Conservation (phyloP, 2,797 vertebrate genomes). For the Rhincodon typus region DNA sequence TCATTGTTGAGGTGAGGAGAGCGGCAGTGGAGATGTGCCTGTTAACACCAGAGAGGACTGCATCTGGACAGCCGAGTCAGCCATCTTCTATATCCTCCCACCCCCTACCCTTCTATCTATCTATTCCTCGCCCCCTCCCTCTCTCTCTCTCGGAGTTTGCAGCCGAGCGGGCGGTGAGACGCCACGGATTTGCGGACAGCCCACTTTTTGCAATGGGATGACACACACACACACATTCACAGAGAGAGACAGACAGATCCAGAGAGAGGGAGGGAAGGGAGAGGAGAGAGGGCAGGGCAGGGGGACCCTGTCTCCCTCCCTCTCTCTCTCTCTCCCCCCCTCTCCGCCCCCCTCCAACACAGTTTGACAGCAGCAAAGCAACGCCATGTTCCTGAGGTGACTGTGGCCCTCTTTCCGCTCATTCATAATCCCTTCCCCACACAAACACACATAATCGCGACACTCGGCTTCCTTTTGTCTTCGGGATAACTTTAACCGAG, state of each 20-base stretch:
- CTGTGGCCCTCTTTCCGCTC: neutral
- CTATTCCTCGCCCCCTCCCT: neutral
- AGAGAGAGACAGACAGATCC: slow-evolving; percentile 43
- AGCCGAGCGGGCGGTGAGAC: neutral
- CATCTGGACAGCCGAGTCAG: slow-evolving; percentile 75
- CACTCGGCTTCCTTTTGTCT: neutral
- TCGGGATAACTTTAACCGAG: too few species aligned
- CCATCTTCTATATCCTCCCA: slow-evolving; percentile 72
- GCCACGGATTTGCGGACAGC: neutral
- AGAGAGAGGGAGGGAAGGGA: slow-evolving; percentile 40
- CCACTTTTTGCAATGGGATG: neutral
- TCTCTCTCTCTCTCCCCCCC: too few species aligned
- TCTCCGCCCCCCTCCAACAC: slow-evolving; percentile 73
- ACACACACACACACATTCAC: neutral
- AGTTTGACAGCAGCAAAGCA: slow-evolving; percentile 42
- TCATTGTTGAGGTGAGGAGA: slow-evolving; percentile 53
- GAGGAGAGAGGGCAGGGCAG: neutral
- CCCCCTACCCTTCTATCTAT: neutral
- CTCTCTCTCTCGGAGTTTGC: neutral
- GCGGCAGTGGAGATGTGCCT: slow-evolving; percentile 51
- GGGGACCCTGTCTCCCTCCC: slow-evolving; percentile 59
- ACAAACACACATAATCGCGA: too few species aligned
- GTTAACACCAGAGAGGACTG: slow-evolving; percentile 61
- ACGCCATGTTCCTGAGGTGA: slow-evolving; percentile 11
- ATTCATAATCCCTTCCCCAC: neutral